Base-by-base conservation (phyloP, 2,797 vertebrate genomes). In the Percopsis omiscomaycus region DNA sequence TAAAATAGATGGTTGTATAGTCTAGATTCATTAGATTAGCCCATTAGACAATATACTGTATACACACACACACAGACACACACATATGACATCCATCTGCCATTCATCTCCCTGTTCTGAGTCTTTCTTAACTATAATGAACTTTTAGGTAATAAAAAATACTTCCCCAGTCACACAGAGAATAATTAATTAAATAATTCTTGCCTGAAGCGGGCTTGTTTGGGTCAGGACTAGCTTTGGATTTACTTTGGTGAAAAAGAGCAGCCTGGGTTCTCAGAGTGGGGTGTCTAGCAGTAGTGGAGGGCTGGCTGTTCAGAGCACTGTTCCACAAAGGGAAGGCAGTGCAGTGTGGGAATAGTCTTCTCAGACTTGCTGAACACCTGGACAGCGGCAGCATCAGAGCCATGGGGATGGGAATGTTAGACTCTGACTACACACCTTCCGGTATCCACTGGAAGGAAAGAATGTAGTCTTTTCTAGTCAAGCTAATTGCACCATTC, bases 121-220 rank as follows among this genome's bases (percentile, higher is more conserved):
- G n/a, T 45, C 28, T 45, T 61, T 3, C 14, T 14, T 45, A 14
- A 16, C 27, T n/a, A n/a, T n/a, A n/a, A n/a, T n/a, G n/a, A 44
- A 37, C 32, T 4, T 37, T 37, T 37, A 37, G 32, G 32, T 8
- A 9, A 37, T 37, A 37, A 37, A 37, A 37, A 37, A 37, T 5
- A 37, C 1, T 37, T 6, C 32, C 5, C 32, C 15, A 4, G n/a
- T 30, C 28, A 29, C 15, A 55, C 29, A 55, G 29, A 15, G 37
- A 55, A 37, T 32, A 32, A 37, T 37, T 5, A 37, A 37, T 78
- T 5, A 46, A 16, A 71, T 45, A 37, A 55, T 77, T 62, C 89
- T 91, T 90, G 89, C 88, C 89, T 91, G 86, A 64, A 49, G 68
- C 0, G 54, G 84, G 78, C 74, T 88, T 84, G 81, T 81, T 84